Evolutionary conservation across 37 sponge, comb jelly and placozoan genomes (phyloP).

Genomic region (Halisarca cf. caerulea): DNA sequence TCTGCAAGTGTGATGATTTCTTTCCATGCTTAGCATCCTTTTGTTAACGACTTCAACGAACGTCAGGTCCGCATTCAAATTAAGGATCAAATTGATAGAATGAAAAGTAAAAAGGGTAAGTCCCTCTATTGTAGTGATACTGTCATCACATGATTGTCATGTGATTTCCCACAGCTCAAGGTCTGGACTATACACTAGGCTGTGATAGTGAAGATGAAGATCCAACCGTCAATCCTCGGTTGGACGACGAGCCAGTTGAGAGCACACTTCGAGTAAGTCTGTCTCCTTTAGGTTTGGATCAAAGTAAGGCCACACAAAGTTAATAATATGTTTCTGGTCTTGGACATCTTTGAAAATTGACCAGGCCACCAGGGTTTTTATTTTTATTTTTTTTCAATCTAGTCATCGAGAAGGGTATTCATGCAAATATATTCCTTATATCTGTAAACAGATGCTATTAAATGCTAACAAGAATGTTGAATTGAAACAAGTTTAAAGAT

Average conservation of each 20-base stretch:
- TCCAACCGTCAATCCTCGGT: conserved; percentile 13
- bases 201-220: conserved; percentile 76
- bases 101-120: conserved; percentile 76
- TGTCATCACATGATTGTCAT: not conserved
- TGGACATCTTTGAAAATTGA: no score
- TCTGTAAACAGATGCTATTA: no score
- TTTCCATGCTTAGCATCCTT: no score
- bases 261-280: not conserved
- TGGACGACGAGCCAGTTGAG: not conserved
- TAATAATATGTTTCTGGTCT: no score
- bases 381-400: no score
- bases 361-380: no score
- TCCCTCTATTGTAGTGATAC: not conserved
- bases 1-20: not conserved
- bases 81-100: conserved; percentile 85
- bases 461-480: no score
- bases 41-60: conserved; percentile 72
- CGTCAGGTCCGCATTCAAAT: conserved; percentile 68
- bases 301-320: no score
- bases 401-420: no score
- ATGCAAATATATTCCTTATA: no score
- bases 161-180: not conserved
- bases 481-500: no score
- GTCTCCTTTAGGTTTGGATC: no score
- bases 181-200: not conserved